Conservation (phyloP, 2,888 invertebrate species). For the Leptopilina myrica region DNA sequence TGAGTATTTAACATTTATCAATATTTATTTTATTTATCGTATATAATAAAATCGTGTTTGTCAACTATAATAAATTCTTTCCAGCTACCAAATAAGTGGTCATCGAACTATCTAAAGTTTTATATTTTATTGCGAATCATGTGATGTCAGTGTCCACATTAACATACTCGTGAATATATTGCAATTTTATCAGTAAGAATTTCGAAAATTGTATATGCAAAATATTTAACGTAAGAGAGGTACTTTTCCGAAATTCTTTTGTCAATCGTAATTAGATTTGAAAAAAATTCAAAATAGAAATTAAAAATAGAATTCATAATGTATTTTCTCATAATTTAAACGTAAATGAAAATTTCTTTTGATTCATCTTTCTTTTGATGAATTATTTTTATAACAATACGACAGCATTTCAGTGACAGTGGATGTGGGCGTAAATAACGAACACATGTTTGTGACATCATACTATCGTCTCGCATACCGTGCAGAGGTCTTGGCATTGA, state of each 20-base stretch:
- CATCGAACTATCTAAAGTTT: slow-evolving; percentile 5
- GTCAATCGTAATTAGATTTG: too few species aligned
- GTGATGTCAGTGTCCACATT: slow-evolving; percentile 20
- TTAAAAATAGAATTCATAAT: too few species aligned
- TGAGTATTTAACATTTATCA: not conserved
- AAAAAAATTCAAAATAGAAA: too few species aligned
- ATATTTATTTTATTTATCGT: too few species aligned
- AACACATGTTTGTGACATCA: slow-evolving; percentile 32
- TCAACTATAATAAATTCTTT: slow-evolving; percentile 18
- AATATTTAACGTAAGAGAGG: too few species aligned
- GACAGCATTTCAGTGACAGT: not conserved
- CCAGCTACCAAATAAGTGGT: slow-evolving; percentile 11
- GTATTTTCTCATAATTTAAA: too few species aligned
- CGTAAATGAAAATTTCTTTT: too few species aligned
- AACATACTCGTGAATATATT: not conserved
- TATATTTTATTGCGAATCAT: slow-evolving; percentile 21
- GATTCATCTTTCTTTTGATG: not conserved
- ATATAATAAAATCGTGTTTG: slow-evolving; percentile 7
- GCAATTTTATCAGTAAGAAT: not conserved
- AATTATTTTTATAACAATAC: not conserved
- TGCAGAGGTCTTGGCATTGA: slow-evolving; percentile 30
- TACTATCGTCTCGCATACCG: slow-evolving; percentile 25
- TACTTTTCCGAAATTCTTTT: too few species aligned
- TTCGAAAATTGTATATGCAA: too few species aligned
- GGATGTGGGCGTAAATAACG: not conserved